Conservation (phyloP, 2,888 invertebrate species). For the Timandra comae region DNA sequence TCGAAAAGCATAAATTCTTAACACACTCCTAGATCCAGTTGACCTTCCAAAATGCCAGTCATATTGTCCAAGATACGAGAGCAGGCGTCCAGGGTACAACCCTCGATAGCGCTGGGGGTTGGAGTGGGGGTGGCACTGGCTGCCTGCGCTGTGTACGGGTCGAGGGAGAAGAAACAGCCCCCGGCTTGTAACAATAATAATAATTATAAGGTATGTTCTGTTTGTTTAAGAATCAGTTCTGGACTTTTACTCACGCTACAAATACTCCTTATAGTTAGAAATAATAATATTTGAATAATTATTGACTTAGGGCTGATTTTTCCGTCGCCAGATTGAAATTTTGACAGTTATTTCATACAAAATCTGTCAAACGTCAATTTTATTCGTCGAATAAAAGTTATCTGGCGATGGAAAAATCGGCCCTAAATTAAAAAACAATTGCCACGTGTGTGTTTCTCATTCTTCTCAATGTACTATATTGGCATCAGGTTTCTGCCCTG, state of each 20-base stretch:
- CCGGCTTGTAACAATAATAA: slow-evolving; percentile 62
- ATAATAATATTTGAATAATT: not conserved
- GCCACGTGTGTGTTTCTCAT: not conserved
- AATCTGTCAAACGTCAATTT: too few species aligned
- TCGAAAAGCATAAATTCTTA: slow-evolving; percentile 9
- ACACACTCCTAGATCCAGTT: slow-evolving; percentile 8
- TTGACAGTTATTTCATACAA: too few species aligned
- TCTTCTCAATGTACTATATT: not conserved
- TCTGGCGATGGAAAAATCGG: too few species aligned
- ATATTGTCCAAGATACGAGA: slow-evolving; percentile 66
- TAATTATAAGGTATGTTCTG: slow-evolving; percentile 61
- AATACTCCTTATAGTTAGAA: not conserved
- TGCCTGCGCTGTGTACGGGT: slow-evolving; percentile 59
- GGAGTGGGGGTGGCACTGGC: slow-evolving; percentile 66
- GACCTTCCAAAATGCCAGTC: slow-evolving; percentile 56
- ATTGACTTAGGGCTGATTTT: too few species aligned
- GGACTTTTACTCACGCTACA: too few species aligned
- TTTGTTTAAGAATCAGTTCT: too few species aligned
- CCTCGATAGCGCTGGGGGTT: slow-evolving; percentile 58
- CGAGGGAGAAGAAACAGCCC: slow-evolving; percentile 55
- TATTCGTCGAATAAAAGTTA: too few species aligned
- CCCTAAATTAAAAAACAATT: too few species aligned
- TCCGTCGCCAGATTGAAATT: too few species aligned
- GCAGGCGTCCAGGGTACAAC: slow-evolving; percentile 63
- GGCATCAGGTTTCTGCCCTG: not conserved